Evolutionary conservation across 2,797 vertebrate species (phyloP).

Genomic region (Sitta carolinensis): DNA sequence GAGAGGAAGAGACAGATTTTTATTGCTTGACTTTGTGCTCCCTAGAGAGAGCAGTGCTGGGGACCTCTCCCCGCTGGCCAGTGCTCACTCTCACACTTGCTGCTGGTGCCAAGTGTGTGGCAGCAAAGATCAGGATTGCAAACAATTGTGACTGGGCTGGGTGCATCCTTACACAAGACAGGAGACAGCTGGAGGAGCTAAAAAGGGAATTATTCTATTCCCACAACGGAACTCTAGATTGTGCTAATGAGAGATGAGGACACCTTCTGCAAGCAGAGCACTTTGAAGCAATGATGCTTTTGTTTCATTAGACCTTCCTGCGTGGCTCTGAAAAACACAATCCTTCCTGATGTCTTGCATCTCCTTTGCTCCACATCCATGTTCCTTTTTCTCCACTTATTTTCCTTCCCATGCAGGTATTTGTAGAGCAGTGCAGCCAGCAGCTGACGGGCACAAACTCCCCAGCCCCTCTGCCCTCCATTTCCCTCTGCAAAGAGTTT

Average conservation of each 20-base stretch:
- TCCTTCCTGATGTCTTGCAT: not conserved
- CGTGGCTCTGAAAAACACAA: not conserved
- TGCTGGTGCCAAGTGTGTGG: not conserved
- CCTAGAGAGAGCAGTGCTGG: not conserved
- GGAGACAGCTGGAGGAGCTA: not conserved
- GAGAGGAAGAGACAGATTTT: not conserved
- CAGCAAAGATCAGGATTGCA: not conserved
- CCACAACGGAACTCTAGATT: not conserved
- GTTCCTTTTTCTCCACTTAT: not conserved
- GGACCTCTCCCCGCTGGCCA: not conserved
- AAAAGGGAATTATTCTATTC: not conserved
- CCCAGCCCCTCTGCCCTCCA: not conserved
- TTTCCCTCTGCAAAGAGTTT: not conserved
- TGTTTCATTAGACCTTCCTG: constrained; percentile 18
- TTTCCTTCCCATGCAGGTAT: not conserved
- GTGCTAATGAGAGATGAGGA: not conserved
- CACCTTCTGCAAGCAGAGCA: not conserved
- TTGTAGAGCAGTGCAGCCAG: not conserved
- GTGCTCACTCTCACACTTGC: not conserved
- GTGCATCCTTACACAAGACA: not conserved
- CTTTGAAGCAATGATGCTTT: not conserved
- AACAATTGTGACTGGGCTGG: not conserved
- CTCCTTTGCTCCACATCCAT: not conserved
- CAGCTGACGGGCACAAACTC: not conserved
- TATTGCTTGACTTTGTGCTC: accelerated